Evolutionary conservation across 2,797 vertebrate genomes (phyloP), one percentile per base, ranked within the genome.

Genomic region (Artibeus jamaicensis): DNA sequence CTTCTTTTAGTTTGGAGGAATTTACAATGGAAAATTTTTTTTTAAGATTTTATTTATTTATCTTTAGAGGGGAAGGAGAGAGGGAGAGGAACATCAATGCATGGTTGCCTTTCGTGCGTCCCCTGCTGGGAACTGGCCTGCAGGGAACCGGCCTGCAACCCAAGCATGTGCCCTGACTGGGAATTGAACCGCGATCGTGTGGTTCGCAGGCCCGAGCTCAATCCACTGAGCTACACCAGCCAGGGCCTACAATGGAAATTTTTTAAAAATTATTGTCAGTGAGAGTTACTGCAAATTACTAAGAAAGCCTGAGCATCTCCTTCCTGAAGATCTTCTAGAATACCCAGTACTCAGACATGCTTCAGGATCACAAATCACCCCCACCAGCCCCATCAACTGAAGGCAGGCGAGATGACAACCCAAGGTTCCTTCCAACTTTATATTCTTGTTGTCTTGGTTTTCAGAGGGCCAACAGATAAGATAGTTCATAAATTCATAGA

Each of bases 291-390:
- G 46, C 93, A 93, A 93, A 90, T 78, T 44, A 89, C 74, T 85
- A 22, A 67, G 42, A 92, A 88, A 53, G 11, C 29, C 70, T 87
- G 22, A 4, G 22, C 93, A 39, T 70, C 22, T 68, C 16, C 50
- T 88, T 90, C 12, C 44, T 85, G 26, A 82, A 81, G 29, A 91
- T 88, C 55, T 86, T 93, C 89, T 46, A 76, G 44, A 90, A 87
- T 46, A 74, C 18, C 34, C 68, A 70, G 22, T 53, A 82, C 16
- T 91, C 29, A 34, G 57, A 57, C 34, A 81, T 46, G 32, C 77
- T 57, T 86, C 46, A 94, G 65, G 83, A 76, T 42, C 1, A 85
- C 79, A 78, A 76, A 85, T 55, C 9, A 82, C n/a, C 24, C 39
- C 29, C 37, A 48, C 32, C 81, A 84, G 44, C 16, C 91, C 29